Conservation (phyloP, 2,888 invertebrate species). For the Agrochola macilenta region DNA sequence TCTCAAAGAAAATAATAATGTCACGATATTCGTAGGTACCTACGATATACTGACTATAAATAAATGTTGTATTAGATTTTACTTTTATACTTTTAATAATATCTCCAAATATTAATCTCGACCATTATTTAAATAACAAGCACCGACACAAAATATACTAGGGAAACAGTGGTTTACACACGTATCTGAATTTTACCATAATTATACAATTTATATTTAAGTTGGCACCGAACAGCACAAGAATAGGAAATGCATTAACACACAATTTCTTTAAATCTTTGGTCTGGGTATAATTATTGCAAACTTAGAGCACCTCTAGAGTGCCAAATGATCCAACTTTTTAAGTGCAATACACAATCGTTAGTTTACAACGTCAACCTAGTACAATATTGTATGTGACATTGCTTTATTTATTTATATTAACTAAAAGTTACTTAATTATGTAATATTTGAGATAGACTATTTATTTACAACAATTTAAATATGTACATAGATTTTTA, state of each 20-base stretch:
- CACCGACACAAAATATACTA: constrained; percentile 72
- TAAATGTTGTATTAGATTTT: constrained; percentile 45
- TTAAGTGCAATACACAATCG: constrained; percentile 62
- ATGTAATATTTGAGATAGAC: constrained; percentile 84
- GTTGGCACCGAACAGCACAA: constrained; percentile 83
- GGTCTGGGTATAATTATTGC: constrained; percentile 84
- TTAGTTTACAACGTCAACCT: constrained; percentile 66
- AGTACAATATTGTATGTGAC: constrained; percentile 67
- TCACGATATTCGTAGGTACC: not conserved
- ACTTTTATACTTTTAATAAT: constrained; percentile 67
- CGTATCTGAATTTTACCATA: constrained; percentile 70
- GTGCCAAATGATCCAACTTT: constrained; percentile 62
- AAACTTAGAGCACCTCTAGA: constrained; percentile 72
- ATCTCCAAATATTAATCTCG: constrained; percentile 72
- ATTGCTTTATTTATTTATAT: constrained; percentile 58
- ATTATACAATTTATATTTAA: constrained; percentile 71
- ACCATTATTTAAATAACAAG: constrained; percentile 71
- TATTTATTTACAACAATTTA: constrained; percentile 89
- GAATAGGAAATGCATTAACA: constrained; percentile 76
- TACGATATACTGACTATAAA: constrained; percentile 33
- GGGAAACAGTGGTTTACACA: constrained; percentile 71
- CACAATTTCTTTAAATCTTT: constrained; percentile 82
- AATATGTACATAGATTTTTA: constrained; percentile 86
- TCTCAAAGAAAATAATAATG: constrained; percentile 7
- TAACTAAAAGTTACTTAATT: constrained; percentile 68